Percentiles rank a stretch among this genome's conserved stretches.
Conservation (phyloP, 2,888 invertebrate genomes). For the Dichetophora obliterata region DNA sequence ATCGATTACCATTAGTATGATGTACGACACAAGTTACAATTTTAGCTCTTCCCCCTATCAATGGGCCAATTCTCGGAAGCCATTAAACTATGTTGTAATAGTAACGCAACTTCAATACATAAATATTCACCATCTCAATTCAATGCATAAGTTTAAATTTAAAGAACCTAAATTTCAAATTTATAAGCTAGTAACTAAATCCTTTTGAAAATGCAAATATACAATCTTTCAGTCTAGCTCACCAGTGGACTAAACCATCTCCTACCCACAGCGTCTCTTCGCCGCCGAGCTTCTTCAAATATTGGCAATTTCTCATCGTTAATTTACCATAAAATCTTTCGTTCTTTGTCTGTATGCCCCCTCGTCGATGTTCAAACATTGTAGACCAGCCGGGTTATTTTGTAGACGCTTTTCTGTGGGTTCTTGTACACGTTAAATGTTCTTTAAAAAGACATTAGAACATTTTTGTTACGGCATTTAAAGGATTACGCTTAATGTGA, state of each 20-base stretch:
- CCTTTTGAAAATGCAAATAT: no score
- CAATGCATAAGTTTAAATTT: no score
- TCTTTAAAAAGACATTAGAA: slow-evolving; percentile 53
- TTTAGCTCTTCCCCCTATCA: no score
- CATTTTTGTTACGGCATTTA: slow-evolving; percentile 52
- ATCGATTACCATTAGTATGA: no score
- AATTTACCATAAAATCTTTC: slow-evolving; percentile 32
- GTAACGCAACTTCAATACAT: no score
- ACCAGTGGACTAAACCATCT: neutral
- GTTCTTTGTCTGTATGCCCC: neutral
- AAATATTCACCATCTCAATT: no score
- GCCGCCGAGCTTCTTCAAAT: neutral
- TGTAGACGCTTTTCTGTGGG: neutral
- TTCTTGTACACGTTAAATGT: slow-evolving; percentile 45
- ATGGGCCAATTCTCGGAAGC: no score
- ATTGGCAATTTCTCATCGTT: slow-evolving; percentile 43
- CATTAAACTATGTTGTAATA: no score
- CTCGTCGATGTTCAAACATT: neutral
- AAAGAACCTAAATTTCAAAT: no score
- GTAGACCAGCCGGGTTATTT: neutral
- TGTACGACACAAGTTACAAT: no score
- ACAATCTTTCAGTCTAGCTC: no score
- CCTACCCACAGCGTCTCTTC: neutral
- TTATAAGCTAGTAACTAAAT: no score
- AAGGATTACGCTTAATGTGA: slow-evolving; percentile 54